Percentiles rank a stretch among this genome's conserved stretches.
These are phyloP conservation scores for Amorpha juglandis DNA, from an alignment of 2,888 invertebrate genomes.

Conservation along the genomic window DNA sequence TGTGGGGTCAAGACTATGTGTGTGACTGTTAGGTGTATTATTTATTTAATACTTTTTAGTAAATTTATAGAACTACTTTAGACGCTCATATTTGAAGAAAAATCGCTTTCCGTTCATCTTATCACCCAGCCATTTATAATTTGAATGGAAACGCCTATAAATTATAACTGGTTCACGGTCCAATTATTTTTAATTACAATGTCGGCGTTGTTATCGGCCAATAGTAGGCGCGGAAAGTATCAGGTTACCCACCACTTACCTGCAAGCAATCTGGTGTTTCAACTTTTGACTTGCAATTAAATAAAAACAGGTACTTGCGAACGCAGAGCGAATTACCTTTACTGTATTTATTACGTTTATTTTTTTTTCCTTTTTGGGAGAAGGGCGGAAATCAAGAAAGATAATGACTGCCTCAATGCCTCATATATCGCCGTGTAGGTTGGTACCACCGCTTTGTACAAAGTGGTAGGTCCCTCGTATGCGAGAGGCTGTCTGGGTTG, in stretches of 20 bases:
- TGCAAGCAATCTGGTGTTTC: constrained; percentile 1
- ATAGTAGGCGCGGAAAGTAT: constrained; percentile 34
- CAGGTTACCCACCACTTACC: constrained; percentile 38
- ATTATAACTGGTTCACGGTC: constrained; percentile 49
- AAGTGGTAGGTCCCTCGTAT: no score
- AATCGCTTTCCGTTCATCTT: constrained; percentile 23
- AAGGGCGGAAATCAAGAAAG: no score
- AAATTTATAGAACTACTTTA: background rate
- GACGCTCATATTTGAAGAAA: background rate
- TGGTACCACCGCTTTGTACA: no score
- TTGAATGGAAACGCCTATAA: constrained; percentile 47
- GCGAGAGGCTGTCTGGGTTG: no score
- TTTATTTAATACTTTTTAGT: no score
- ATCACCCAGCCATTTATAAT: constrained; percentile 20
- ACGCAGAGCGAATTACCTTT: no score
- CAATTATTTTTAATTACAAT: constrained; percentile 68
- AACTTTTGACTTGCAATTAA: background rate
- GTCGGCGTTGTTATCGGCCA: constrained; percentile 32
- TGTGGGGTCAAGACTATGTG: no score
- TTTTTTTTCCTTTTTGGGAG: no score
- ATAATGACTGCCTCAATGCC: no score
- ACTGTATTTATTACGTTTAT: no score
- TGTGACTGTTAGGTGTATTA: no score
- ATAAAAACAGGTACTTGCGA: background rate
- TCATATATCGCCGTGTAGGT: no score